Evolutionary conservation across 2,888 invertebrate species (phyloP), one percentile per base, ranked within the genome.

Genomic region (Punctoribates punctum): DNA sequence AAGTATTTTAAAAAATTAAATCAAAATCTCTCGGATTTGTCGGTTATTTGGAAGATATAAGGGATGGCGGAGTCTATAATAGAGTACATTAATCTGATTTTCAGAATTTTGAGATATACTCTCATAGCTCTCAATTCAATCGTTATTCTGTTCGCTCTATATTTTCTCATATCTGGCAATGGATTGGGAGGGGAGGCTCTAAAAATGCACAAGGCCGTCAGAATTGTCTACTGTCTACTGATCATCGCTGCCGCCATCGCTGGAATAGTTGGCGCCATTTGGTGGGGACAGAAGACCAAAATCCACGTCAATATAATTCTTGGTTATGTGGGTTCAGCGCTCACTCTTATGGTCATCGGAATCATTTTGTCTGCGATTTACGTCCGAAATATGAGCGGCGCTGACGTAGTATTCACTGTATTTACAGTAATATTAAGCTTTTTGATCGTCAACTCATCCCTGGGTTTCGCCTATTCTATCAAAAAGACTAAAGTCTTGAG

Each of bases 401-500:
- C 51, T 38, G 76, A 76, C 25, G 42, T 76, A n/a, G 72, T 73
- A 3, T 73, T 76, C 57, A 76, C 73, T 20, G 57, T 73, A 8
- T 38, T 54, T 17, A 13, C 73, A 17, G 48, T 72, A 23, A 73
- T 76, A 11, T n/a, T 73, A 8, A 62, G 51, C 8, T 48, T 76
- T 29, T 25, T 76, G 51, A 51, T 76, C 25, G 62, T 65, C n/a
- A 73, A 51, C 17, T 57, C 73, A n/a, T 34, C 76, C n/a, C 38
- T 76, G 1, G 48, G 60, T 34, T 76, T 73, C 51, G 73, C 65
- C 27, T 76, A 76, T 29, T 72, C 73, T 34, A 62, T 76, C 73
- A 76, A 73, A 38, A 76, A 76, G 46, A 76, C 76, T 13, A 73
- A 73, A 73, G 54, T 76, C 38, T 62, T 76, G 23, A 72, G 76